These are phyloP conservation scores for Allygus modestus DNA, from an alignment of 2,888 invertebrate species.

Conservation along the genomic window DNA sequence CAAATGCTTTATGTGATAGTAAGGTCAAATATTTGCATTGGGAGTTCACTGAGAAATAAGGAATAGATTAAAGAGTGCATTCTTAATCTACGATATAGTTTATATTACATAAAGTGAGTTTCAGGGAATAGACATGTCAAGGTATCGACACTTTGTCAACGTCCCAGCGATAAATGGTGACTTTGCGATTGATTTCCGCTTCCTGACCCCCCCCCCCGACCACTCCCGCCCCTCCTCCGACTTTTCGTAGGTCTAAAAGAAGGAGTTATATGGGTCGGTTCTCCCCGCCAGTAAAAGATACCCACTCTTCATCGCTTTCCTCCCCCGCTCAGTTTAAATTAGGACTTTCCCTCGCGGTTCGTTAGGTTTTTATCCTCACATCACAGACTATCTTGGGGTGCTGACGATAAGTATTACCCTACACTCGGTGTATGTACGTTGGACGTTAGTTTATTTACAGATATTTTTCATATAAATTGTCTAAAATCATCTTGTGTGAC, in stretches of 20 bases:
- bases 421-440: too few species aligned
- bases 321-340: not conserved
- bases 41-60: too few species aligned
- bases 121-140: not conserved
- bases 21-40: too few species aligned
- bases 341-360: too few species aligned
- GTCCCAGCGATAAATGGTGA: constrained; percentile 13
- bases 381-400: too few species aligned
- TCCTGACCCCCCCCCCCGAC: not conserved
- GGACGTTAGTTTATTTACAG: too few species aligned
- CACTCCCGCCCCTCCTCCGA: not conserved
- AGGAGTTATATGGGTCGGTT: constrained; percentile 14
- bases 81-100: not conserved
- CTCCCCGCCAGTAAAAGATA: not conserved
- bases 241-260: constrained; percentile 19
- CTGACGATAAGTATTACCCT: too few species aligned
- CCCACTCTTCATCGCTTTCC: not conserved
- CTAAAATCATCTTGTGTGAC: too few species aligned
- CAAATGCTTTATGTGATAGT: too few species aligned
- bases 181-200: constrained; percentile 30
- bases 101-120: not conserved
- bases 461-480: too few species aligned
- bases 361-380: too few species aligned
- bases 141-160: constrained; percentile 34
- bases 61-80: too few species aligned